Base-by-base conservation (phyloP, 1,140 invertebrate genomes). In the Lysiphlebus fabarum region DNA sequence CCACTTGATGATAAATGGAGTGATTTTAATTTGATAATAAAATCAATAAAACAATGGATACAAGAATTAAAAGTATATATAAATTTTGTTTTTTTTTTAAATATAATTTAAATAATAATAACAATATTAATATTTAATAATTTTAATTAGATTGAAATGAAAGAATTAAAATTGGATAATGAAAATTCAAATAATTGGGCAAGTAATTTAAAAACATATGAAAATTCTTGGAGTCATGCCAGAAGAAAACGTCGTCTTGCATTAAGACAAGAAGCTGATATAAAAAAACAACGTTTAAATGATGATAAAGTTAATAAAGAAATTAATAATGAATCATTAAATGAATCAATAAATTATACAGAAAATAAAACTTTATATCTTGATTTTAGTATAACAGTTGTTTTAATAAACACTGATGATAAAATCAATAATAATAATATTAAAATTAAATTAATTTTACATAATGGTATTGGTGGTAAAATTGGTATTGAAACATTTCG, bases 161-260 rank as follows among this genome's bases (percentile, higher is more conserved):
- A 66, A 37, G 58, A 69, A 47, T 64, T 72, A 54, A 59, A 70
- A 34, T 53, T 79, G 69, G 65, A 74, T 61, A 78, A 82, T 37
- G 78, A 81, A 58, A 81, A 77, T 58, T 82, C 81, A 61, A 67
- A 76, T 49, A 77, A 76, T 44, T 74, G 82, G 54, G 73, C 74
- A 14, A 80, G 86, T 65, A 73, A 84, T 64, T 70, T 92, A 37
- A 82, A 68, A 60, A 87, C 89, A n/a, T 72, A 71, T 58, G 79
- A 83, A 62, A 89, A 91, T 68, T 90, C 89, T 4, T 94, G 92
- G 91, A 83, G 84, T 6, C 82, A 93, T 76, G 86, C 87, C 70
- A 80, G 91, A 65, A 81, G 86, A 58, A 90, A 88, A 77, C 79
- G 87, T 63, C 82, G 91, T 66, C 57, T 67, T 55, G 57, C 56